Evolutionary conservation across 2,888 invertebrate species (phyloP), one percentile per base, ranked within the genome.

Genomic region (Agonopterix alstromeriana): DNA sequence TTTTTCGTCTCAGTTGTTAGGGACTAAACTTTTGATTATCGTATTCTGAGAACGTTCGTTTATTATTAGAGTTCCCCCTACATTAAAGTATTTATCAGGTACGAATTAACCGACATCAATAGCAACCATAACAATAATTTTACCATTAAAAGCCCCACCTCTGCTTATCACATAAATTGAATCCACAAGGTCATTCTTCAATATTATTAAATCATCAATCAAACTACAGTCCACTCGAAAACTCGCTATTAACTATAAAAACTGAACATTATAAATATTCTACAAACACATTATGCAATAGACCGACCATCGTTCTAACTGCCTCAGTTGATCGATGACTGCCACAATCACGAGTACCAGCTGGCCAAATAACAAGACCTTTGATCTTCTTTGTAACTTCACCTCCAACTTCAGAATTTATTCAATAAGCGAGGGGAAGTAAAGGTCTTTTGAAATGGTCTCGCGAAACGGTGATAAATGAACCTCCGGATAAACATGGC

Each of bases 401-500:
- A 48, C 50, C 48, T 40, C 7, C 10, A 12, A 42, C 43, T n/a
- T 46, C 51, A 40, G 45, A 35, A 38, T 44, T 46, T 44, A 46
- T 47, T 45, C 48, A 42, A 45, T 43, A 45, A 35, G 51, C n/a
- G 51, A 46, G 54, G 52, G 56, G 49, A 48, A 36, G 35, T 51
- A 55, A 53, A 53, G 78, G 55, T 70, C 82, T 61, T 40, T 38
- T 56, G 53, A 8, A 54, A 47, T 77, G 76, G 84, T 50, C 67
- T 58, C 55, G 70, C 69, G 67, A 71, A 74, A 74, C 73, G 65
- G 70, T 87, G 85, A 87, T 87, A 80, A 84, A 87, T 82, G 85
- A 77, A 71, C 68, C 71, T 67, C 63, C 70, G 78, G 78, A 84
- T 83, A 84, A 83, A 83, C 83, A 82, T 74, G 73, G 83, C 84